A percentile compares a stretch with the other conserved stretches of the same genome.
These are phyloP conservation scores for Sarotherodon lohbergeri DNA, from an alignment of 2,113 vertebrate species.

Conservation along the genomic window DNA sequence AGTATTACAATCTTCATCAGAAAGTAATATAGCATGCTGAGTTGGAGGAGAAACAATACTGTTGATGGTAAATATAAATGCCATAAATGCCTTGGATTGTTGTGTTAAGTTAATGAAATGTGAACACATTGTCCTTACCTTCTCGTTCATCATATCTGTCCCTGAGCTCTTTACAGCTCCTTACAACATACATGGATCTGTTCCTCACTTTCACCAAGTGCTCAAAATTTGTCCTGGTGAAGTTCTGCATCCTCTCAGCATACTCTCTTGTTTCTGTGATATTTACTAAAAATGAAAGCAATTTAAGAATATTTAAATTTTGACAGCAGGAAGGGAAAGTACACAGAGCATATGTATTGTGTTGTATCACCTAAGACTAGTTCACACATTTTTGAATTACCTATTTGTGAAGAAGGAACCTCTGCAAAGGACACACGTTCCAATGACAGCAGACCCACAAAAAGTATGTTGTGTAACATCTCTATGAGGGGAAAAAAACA, in stretches of 20 bases:
- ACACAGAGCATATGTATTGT: no score
- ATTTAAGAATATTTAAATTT: no score
- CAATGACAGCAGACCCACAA: background rate
- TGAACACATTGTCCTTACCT: background rate
- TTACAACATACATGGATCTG: background rate
- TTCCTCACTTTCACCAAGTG: background rate
- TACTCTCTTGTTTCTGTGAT: background rate
- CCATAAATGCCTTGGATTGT: background rate
- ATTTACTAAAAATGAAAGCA: background rate
- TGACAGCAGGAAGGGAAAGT: no score
- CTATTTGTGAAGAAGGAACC: background rate
- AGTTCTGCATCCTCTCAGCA: background rate
- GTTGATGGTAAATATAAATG: background rate
- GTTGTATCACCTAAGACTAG: background rate
- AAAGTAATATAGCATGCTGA: background rate
- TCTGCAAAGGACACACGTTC: background rate
- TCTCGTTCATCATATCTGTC: background rate
- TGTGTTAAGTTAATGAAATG: background rate
- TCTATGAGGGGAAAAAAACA: rapidly evolving
- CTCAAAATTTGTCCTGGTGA: background rate
- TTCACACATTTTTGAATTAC: background rate
- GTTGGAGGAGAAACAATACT: background rate
- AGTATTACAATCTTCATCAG: background rate
- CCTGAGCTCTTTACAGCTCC: constrained; percentile 14
- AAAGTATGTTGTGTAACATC: background rate